Evolutionary conservation across 2,888 invertebrate species (phyloP).

Genomic region (Idaea dimidiata): DNA sequence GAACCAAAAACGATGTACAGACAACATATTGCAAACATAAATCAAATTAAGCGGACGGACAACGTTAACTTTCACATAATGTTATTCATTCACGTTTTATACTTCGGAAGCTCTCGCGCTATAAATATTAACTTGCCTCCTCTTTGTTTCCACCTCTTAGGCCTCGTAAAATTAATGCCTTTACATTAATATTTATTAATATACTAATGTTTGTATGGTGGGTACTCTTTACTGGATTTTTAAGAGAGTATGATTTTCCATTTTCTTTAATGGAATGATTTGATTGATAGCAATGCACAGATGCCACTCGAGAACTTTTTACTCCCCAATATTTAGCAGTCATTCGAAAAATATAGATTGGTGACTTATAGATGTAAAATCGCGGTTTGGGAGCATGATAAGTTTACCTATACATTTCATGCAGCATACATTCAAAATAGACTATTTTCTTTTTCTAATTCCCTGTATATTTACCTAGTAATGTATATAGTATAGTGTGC

Average conservation of each 20-base stretch:
- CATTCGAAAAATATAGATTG: no score
- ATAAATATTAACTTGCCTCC: slow-evolving; percentile 73
- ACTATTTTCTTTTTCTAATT: no score
- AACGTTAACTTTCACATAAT: slow-evolving; percentile 32
- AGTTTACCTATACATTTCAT: no score
- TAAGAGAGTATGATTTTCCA: slow-evolving; percentile 35
- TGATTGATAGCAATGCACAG: no score
- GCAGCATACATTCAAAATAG: no score
- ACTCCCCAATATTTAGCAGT: no score
- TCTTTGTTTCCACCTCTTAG: slow-evolving; percentile 71
- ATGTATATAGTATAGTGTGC: no score
- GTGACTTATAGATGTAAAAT: no score
- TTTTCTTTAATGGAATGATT: slow-evolving; percentile 33
- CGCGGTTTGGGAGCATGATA: no score
- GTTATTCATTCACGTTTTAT: slow-evolving; percentile 32
- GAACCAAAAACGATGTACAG: slow-evolving; percentile 18
- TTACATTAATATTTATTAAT: slow-evolving; percentile 77
- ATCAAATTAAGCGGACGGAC: slow-evolving; percentile 37
- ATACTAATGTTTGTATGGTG: slow-evolving; percentile 29
- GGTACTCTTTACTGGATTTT: not conserved
- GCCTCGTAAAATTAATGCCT: slow-evolving; percentile 74
- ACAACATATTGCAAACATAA: slow-evolving; percentile 35
- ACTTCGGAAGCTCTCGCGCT: slow-evolving; percentile 57
- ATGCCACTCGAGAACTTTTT: no score
- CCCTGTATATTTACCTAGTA: no score